Evolutionary conservation across 2,888 invertebrate genomes (phyloP).

Genomic region (Ephialtes manifestator): DNA sequence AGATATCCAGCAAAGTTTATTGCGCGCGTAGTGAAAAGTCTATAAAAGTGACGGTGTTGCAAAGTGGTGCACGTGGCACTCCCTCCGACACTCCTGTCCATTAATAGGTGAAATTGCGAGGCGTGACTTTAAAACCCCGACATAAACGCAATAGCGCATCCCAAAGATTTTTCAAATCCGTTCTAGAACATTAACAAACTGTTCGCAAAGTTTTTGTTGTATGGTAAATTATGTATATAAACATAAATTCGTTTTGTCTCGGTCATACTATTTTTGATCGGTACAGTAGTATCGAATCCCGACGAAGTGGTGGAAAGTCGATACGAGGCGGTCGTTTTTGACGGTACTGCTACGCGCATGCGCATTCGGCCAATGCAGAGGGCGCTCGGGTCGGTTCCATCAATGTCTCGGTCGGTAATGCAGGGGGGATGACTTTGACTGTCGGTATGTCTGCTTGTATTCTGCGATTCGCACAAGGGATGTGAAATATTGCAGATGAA

Average conservation of each 20-base stretch:
- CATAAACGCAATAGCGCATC: constrained; percentile 10
- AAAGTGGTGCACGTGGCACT: constrained; percentile 41
- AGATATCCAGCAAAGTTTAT: constrained; percentile 35
- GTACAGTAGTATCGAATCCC: constrained; percentile 36
- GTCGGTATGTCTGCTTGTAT: constrained; percentile 27
- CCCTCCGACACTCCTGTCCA: constrained; percentile 54
- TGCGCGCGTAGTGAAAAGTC: constrained; percentile 27
- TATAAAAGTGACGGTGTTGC: constrained; percentile 5
- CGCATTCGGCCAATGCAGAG: constrained; percentile 77
- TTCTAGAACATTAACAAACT: not conserved
- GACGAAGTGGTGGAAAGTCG: constrained; percentile 54
- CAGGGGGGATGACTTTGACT: constrained; percentile 66
- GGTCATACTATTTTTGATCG: constrained; percentile 37
- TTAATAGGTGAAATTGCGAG: constrained; percentile 71
- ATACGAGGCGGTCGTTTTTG: constrained; percentile 71
- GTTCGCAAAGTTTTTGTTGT: not conserved
- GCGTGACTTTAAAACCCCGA: constrained; percentile 50
- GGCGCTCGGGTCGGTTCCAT: constrained; percentile 67
- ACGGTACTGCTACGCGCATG: constrained; percentile 83
- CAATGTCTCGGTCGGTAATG: constrained; percentile 72
- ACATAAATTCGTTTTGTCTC: constrained; percentile 19
- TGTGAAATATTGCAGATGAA: not conserved
- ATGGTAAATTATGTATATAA: constrained; percentile 11
- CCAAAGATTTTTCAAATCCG: not conserved
- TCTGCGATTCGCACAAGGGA: not conserved